Conservation (phyloP, 2,113 vertebrate species). For the Apaloderma vittatum region DNA sequence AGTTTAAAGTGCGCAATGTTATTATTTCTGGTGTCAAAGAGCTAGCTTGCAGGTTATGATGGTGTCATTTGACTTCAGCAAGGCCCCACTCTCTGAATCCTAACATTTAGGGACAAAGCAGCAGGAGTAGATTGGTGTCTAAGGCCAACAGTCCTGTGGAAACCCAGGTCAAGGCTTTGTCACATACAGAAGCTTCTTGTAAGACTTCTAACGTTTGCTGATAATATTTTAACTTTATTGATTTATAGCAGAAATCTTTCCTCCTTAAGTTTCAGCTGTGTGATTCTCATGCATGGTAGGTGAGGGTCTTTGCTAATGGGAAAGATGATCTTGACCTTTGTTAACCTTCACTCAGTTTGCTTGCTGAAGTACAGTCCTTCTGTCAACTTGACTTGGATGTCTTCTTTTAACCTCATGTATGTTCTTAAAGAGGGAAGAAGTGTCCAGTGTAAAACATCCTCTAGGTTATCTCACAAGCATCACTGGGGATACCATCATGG, state of each 20-base stretch:
- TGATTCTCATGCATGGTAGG: background rate
- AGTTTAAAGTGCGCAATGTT: background rate
- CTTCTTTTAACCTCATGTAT: background rate
- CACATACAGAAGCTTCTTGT: background rate
- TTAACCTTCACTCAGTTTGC: background rate
- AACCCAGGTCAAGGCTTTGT: background rate
- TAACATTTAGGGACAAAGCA: background rate
- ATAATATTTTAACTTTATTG: background rate
- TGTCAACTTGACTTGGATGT: background rate
- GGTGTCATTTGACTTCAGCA: background rate
- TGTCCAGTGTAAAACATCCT: background rate
- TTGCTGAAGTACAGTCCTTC: background rate
- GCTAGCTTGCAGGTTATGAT: background rate
- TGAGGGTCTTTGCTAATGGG: background rate
- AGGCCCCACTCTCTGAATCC: background rate
- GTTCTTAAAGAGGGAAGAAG: background rate
- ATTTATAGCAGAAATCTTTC: background rate
- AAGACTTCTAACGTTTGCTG: background rate
- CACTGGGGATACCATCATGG: background rate
- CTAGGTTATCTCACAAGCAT: background rate
- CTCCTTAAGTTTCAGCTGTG: background rate
- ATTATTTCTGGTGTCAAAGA: background rate
- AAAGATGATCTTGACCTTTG: background rate
- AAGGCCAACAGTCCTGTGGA: background rate
- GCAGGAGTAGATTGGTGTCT: background rate